These are phyloP conservation scores for Drosophila affinis DNA, from an alignment of 2,888 invertebrate species.

Conservation along the genomic window DNA sequence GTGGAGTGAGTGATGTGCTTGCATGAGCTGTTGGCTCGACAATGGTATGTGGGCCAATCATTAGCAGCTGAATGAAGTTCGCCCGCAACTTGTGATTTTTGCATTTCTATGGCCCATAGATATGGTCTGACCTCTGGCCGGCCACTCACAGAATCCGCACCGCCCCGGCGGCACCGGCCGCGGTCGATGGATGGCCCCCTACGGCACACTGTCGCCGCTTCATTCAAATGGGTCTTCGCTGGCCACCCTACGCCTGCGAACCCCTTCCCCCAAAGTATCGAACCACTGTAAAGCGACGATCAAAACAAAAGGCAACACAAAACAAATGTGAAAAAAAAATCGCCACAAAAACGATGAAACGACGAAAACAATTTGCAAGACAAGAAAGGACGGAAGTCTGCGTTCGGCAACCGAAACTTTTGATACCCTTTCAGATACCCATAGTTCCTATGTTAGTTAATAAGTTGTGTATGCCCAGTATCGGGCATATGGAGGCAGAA, in stretches of 20 bases:
- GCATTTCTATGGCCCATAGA: slow-evolving; percentile 62
- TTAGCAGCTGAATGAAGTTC: slow-evolving; percentile 38
- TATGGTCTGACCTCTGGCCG: slow-evolving; percentile 61
- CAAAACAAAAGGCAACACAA: slow-evolving; percentile 66
- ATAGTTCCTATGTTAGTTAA: neutral
- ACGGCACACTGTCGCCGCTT: neutral
- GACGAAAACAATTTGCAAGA: slow-evolving; percentile 48
- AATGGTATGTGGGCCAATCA: slow-evolving; percentile 52
- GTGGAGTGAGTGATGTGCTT: slow-evolving; percentile 28
- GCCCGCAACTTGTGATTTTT: slow-evolving; percentile 60
- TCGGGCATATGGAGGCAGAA: neutral
- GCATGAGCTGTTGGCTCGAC: slow-evolving; percentile 32
- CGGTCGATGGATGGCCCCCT: slow-evolving; percentile 29
- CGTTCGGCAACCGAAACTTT: slow-evolving; percentile 15
- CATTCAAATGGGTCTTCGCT: neutral
- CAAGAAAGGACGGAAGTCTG: slow-evolving; percentile 14
- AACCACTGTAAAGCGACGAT: slow-evolving; percentile 58
- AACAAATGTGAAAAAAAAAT: slow-evolving; percentile 29
- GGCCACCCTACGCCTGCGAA: neutral
- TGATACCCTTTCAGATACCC: neutral
- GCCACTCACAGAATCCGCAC: slow-evolving; percentile 50
- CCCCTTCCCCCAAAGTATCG: neutral
- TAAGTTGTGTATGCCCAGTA: too few species aligned
- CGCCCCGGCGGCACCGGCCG: slow-evolving; percentile 46
- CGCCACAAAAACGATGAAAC: slow-evolving; percentile 12